Evolutionary conservation across 2,797 vertebrate species (phyloP), one percentile per base, ranked within the genome.

Genomic region (Spatula versicolor): DNA sequence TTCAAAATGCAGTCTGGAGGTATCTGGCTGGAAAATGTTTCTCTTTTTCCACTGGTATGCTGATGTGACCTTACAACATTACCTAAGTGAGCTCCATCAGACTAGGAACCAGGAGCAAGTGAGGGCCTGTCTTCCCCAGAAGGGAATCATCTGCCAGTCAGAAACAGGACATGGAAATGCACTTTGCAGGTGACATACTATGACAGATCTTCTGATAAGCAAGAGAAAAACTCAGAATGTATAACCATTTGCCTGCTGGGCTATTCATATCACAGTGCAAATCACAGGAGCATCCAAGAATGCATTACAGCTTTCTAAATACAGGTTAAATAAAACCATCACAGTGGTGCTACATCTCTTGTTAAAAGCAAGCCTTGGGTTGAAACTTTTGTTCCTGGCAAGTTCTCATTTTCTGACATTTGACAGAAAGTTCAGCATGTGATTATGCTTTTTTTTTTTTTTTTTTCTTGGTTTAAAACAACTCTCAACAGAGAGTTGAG

Each of bases 371-470:
- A 81, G 76, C 35, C 59, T 80, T 81, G 30, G 39, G 63, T 89
- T 69, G 87, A 83, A 85, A 83, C 31, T 5, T 69, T 55, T 78
- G 13, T 72, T 94, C 19, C 50, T 43, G 68, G 37, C 19, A 75
- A 88, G 66, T 58, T 94, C 68, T 94, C 11, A 26, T 83, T 89
- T 94, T 75, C 58, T 91, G 66, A 87, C 58, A 55, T 66, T 86
- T 68, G 31, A 66, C 37, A 63, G 66, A 43, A 92, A 83, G 22
- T 46, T 6, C 26, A 11, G 41, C 28, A 56, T 48, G 28, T 63
- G 50, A 78, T 81, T n/a, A 62, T 66, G 26, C 6, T 86, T 83
- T 31, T 60, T 83, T 82, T 19, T 22, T 46, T 21, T 8, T 52
- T 52, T 88, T 76, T 23, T 52, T 81, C 64, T 21, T 52, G 82